Conservation (phyloP, 2,113 vertebrate genomes). For the Hydropotes inermis region DNA sequence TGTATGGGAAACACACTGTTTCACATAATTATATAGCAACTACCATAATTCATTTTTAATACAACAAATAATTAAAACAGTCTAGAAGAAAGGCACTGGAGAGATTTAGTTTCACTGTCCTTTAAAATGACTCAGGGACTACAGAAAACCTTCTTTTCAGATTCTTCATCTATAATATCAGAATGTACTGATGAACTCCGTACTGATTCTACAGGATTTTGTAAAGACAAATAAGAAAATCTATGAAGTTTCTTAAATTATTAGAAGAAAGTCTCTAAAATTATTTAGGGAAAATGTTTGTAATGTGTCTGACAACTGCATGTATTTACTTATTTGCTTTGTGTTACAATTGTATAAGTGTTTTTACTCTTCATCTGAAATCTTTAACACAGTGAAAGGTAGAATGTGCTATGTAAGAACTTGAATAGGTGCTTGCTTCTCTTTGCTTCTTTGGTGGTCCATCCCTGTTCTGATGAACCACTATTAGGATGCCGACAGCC, state of each 20-base stretch:
- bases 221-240: neutral
- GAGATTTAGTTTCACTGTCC: constrained; percentile 21
- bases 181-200: neutral
- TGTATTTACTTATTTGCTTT: neutral
- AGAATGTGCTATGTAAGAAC: neutral
- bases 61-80: constrained; percentile 43
- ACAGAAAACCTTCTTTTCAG: neutral
- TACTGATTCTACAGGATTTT: neutral
- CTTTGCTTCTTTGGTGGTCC: neutral
- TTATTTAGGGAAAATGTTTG: neutral
- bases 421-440: neutral
- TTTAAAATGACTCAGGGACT: neutral
- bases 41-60: constrained; percentile 29
- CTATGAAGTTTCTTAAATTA: neutral
- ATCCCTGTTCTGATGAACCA: neutral
- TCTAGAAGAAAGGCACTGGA: neutral
- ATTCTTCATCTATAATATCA: neutral
- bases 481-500: neutral
- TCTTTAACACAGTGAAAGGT: neutral
- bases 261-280: neutral
- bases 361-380: neutral
- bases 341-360: neutral
- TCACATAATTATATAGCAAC: constrained; percentile 31
- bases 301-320: neutral
- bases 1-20: neutral